Percentiles rank a stretch among this genome's conserved stretches.
Evolutionary conservation across 2,888 invertebrate species (phyloP).

Genomic region (Lacanobia wlatinum): DNA sequence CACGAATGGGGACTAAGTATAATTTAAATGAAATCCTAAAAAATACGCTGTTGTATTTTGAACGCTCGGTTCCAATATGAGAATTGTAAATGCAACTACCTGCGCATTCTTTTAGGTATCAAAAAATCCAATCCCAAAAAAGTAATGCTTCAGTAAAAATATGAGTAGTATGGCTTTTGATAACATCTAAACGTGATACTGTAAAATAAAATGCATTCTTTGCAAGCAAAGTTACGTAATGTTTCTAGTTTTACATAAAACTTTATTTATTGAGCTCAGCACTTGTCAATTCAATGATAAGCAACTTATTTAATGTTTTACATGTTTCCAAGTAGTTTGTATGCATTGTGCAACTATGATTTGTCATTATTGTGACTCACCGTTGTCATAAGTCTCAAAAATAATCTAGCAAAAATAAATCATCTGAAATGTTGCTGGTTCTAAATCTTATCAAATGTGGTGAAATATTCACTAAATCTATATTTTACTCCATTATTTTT

Average conservation of each 20-base stretch:
- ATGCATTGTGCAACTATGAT: conserved; percentile 48
- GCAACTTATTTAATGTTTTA: conserved; percentile 49
- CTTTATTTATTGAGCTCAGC: conserved; percentile 25
- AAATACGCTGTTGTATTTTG: too few species aligned
- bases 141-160: too few species aligned
- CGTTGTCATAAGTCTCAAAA: neutral
- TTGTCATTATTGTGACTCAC: conserved; percentile 29
- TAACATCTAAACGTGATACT: too few species aligned
- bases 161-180: too few species aligned
- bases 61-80: too few species aligned
- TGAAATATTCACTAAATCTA: neutral
- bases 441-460: too few species aligned
- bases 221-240: neutral
- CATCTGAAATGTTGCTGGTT: neutral
- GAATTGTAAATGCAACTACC: too few species aligned
- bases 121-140: too few species aligned
- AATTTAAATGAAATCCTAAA: too few species aligned
- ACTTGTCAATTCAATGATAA: conserved; percentile 49
- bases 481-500: neutral
- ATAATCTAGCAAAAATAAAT: too few species aligned
- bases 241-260: conserved; percentile 7
- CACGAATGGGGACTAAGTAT: too few species aligned
- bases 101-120: too few species aligned
- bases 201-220: neutral
- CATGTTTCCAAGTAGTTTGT: conserved; percentile 24